phyloP scores from a whole-genome alignment of 2,113 vertebrate species.

The Acinonyx jubatus region DNA sequence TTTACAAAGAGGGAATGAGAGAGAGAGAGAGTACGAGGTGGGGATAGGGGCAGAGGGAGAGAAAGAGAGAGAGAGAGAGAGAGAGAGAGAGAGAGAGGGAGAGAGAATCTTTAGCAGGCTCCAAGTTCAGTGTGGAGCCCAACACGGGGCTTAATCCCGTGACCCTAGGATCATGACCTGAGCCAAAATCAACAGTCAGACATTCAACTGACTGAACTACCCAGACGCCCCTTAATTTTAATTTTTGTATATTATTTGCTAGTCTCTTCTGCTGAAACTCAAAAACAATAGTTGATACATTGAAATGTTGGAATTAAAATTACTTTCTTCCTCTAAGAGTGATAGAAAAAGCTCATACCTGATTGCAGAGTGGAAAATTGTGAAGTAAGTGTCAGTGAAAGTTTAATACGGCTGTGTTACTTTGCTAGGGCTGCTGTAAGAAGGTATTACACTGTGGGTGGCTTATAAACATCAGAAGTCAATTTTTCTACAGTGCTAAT shows the following conservation, averaged over 20 bases:
- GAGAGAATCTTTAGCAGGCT: too few species aligned
- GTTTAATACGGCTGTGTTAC: not conserved
- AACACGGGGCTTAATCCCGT: too few species aligned
- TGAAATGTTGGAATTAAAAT: not conserved
- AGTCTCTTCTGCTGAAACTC: not conserved
- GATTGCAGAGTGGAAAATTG: not conserved
- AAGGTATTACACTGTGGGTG: not conserved
- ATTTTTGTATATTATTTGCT: not conserved
- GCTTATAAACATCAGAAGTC: not conserved
- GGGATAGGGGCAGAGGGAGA: too few species aligned
- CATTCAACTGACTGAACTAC: too few species aligned
- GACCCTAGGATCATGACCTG: too few species aligned
- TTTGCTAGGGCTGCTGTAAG: not conserved
- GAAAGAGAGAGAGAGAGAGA: too few species aligned
- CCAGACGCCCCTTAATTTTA: not conserved
- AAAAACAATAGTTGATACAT: not conserved
- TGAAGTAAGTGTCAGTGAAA: not conserved
- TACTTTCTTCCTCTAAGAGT: not conserved
- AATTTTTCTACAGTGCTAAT: not conserved
- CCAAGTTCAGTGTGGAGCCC: too few species aligned
- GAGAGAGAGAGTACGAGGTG: too few species aligned
- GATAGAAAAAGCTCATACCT: not conserved
- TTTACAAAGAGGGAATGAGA: too few species aligned
- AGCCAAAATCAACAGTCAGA: too few species aligned
- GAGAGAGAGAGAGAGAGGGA: too few species aligned